Evolutionary conservation across 92 coral and sea anemone genomes (phyloP), one percentile per base, ranked within the genome.

Genomic region (Heliopora coerulea): DNA sequence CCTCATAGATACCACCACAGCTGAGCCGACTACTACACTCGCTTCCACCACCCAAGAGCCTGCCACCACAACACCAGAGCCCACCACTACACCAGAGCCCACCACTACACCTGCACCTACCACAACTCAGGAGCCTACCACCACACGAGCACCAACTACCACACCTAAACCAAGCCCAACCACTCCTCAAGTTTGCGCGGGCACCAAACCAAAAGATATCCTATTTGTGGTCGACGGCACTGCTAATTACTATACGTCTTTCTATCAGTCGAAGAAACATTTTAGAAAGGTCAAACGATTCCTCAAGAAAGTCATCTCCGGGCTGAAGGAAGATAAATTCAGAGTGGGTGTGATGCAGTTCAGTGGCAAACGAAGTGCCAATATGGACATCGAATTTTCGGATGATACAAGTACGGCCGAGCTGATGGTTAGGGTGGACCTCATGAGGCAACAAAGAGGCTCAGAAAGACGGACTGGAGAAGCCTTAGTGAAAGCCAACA

Each of bases 221-320:
- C 77, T 70, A 4, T 70, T 70, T 23, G 77, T 70, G 46, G 46
- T 70, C 28, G 77, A 70, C 18, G 77, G 77, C 18, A 31, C 77
- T 3, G 49, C 41, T 6, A 52, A 52, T 32, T 30, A 26, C 63
- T 50, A 70, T 12, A 23, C 8, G 11, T 30, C 77, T 28, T n/a
- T n/a, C 8, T 28, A 35, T n/a, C 17, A 3, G 6, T 27, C 77
- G 29, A 39, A 17, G 10, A 70, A 34, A 54, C 31, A 52, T 10
- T 70, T 70, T 28, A 30, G 11, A 25, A 70, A 13, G 32, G 24
- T 54, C 7, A 31, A 27, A 23, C 10, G 50, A 21, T 70, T 70
- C 24, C 52, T 70, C 13, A 52, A 32, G 35, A 19, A 18, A 3
- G 26, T 32, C 8, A 20, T 68, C 19, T 18, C 23, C 0, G 44